Base-by-base conservation (phyloP, 2,888 invertebrate genomes). In the Drosophila percnosoma region DNA sequence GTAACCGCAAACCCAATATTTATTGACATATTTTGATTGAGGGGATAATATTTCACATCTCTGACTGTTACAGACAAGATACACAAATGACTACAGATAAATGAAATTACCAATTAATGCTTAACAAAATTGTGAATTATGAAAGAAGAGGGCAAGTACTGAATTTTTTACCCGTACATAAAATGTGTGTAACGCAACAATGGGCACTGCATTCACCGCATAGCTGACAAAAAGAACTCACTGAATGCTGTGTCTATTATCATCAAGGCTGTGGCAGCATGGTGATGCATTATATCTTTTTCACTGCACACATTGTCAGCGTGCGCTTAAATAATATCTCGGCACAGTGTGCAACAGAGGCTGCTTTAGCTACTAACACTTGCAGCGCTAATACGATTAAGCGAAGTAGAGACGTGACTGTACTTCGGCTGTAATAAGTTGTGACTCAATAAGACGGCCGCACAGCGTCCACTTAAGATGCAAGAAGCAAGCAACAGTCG, bases 291-390 rank as follows among this genome's bases (percentile, higher is more conserved):
- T 83, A 78, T 71, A 70, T 80, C 67, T 68, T 74, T 80, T 82
- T 85, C 72, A 82, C 58, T 83, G 86, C 88, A 82, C 82, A 75
- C 75, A 86, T 88, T 86, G 87, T 33, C 11, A 42, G 55, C 40
- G 48, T 10, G 60, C 24, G 31, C n/a, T 54, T 52, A 52, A 71
- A 55, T 38, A 31, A 53, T 49, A 62, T 48, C 71, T 52, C 27
- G 66, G 49, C 60, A 48, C 42, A 52, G 51, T 51, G 49, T 62
- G 40, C 54, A 67, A 18, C 33, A 38, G 40, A 13, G 27, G 21
- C 24, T 21, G 61, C 27, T 6, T 6, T 40, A 27, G 63, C 40
- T n/a, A 13, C 27, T 21, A 27, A 27, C 63, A 53, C 42, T 58
- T 42, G 48, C 33, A 31, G 18, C 31, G 24, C 34, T 72, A 72